These are phyloP conservation scores for Drosophila vallismaia DNA, from an alignment of 2,888 invertebrate species.

Conservation along the genomic window DNA sequence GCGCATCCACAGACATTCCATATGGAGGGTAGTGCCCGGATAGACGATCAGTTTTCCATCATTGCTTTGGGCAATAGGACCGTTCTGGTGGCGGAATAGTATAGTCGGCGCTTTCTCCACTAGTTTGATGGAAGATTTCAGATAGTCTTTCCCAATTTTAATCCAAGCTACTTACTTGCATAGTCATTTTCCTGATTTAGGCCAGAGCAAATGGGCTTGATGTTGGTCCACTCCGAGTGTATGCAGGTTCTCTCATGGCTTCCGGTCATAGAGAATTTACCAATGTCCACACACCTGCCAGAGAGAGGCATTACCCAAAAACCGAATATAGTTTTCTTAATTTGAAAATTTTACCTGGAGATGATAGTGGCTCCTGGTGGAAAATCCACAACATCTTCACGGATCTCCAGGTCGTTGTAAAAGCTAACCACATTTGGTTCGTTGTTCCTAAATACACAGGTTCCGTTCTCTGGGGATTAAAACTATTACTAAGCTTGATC, in stretches of 20 bases:
- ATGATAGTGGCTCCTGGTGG: conserved; percentile 89
- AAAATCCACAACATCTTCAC: conserved; percentile 90
- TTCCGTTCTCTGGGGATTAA: conserved; percentile 86
- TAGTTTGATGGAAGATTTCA: conserved; percentile 68
- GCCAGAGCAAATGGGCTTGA: conserved; percentile 91
- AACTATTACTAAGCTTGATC: background rate
- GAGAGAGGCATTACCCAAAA: background rate
- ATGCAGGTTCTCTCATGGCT: conserved; percentile 89
- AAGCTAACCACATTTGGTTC: conserved; percentile 92
- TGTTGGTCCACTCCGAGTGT: conserved; percentile 92
- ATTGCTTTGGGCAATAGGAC: conserved; percentile 94
- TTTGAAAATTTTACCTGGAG: conserved; percentile 84
- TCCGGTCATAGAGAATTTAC: conserved; percentile 93
- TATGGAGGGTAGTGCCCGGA: conserved; percentile 93
- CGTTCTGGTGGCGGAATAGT: conserved; percentile 91
- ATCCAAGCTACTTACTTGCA: conserved; percentile 87
- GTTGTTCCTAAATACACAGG: conserved; percentile 90
- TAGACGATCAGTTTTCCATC: conserved; percentile 93
- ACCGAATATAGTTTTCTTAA: background rate
- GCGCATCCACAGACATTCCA: conserved; percentile 95
- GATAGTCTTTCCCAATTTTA: background rate
- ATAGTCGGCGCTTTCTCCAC: conserved; percentile 95
- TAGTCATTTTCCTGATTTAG: conserved; percentile 94
- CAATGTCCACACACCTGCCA: conserved; percentile 91
- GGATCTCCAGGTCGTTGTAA: conserved; percentile 91